A percentile compares a stretch with the other conserved stretches of the same genome.
Conservation (phyloP, 2,797 vertebrate species). For the Sylvilagus floridanus region DNA sequence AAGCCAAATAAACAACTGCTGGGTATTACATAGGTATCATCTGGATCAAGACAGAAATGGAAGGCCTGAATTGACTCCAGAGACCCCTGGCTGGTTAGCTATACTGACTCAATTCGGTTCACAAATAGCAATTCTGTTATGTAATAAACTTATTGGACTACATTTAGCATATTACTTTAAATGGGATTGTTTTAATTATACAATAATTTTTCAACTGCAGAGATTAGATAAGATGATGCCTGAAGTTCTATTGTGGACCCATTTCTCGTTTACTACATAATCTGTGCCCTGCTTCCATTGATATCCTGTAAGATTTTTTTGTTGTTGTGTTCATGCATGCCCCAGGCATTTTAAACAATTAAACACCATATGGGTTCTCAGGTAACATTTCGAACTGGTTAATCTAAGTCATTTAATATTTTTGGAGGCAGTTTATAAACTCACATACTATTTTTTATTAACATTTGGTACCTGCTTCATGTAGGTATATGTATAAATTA, state of each 20-base stretch:
- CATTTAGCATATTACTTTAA: background rate
- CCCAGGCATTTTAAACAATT: background rate
- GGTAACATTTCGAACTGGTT: background rate
- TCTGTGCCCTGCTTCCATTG: background rate
- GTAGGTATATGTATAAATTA: background rate
- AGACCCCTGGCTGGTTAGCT: background rate
- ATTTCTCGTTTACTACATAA: background rate
- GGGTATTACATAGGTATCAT: background rate
- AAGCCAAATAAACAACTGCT: background rate
- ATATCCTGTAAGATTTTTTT: background rate
- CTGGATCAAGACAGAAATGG: background rate
- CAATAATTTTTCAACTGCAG: background rate
- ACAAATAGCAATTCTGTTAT: background rate
- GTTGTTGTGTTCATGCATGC: background rate
- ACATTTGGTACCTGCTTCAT: background rate
- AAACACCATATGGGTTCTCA: background rate
- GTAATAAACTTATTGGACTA: background rate
- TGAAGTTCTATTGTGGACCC: background rate
- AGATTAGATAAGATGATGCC: background rate
- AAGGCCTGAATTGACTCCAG: background rate
- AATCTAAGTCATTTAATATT: background rate
- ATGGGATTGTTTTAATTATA: background rate
- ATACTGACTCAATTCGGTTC: background rate
- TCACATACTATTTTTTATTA: conserved; percentile 21
- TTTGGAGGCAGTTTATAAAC: background rate